Conservation (phyloP, 2,113 vertebrate genomes). For the Numenius arquata region DNA sequence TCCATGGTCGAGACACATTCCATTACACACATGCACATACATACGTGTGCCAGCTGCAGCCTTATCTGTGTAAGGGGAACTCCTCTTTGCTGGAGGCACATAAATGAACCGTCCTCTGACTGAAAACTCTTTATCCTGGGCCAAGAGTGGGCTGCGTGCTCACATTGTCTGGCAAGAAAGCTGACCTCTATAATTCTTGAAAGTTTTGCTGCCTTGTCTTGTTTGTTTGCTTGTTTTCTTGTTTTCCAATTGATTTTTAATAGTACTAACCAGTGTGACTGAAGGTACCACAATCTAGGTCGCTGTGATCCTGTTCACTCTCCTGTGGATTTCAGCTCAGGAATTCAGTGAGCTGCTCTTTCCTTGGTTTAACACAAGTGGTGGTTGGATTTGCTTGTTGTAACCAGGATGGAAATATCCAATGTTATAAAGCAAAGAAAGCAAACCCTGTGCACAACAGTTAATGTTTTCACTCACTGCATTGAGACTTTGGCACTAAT, state of each 20-base stretch:
- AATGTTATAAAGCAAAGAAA: background rate
- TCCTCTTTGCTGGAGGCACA: background rate
- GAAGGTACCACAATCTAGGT: background rate
- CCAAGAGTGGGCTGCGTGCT: background rate
- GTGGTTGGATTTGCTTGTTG: background rate
- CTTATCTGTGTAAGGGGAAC: background rate
- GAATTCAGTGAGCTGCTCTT: background rate
- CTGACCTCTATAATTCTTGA: background rate
- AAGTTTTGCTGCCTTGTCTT: background rate
- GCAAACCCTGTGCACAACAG: background rate
- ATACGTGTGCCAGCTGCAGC: background rate
- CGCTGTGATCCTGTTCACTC: background rate
- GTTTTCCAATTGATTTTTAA: background rate
- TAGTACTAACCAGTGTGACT: background rate
- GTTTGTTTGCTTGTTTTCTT: background rate
- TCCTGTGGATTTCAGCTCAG: background rate
- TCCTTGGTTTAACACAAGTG: background rate
- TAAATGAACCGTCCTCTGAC: background rate
- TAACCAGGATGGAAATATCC: background rate
- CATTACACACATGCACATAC: background rate
- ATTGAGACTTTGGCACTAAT: background rate
- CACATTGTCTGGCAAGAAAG: background rate
- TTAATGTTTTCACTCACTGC: background rate
- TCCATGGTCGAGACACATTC: background rate
- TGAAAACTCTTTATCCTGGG: background rate